phyloP scores from a whole-genome alignment of 2,888 invertebrate species.

The Epinotia ramella region DNA sequence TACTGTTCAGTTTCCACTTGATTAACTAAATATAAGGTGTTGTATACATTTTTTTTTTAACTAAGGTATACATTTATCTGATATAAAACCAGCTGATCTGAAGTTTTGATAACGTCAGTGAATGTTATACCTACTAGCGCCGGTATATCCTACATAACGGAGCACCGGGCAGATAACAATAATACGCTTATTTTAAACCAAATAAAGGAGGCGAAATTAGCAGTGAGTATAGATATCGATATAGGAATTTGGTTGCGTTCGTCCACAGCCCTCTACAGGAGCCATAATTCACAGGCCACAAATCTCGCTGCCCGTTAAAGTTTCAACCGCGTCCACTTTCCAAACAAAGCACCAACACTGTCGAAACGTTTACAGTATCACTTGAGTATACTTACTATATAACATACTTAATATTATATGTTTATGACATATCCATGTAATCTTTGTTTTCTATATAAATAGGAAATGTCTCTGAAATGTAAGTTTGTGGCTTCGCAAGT shows the following conservation, averaged over 20 bases:
- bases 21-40: too few relatives aligned
- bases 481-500: too few relatives aligned
- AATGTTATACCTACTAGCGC: not conserved
- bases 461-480: too few relatives aligned
- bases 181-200: not conserved
- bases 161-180: not conserved
- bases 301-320: constrained; percentile 76
- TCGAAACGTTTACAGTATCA: constrained; percentile 36
- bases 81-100: not conserved
- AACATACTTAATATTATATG: not conserved
- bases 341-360: constrained; percentile 60
- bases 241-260: not conserved
- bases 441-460: too few relatives aligned
- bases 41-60: too few relatives aligned
- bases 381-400: constrained; percentile 1
- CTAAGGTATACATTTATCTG: not conserved
- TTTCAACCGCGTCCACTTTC: constrained; percentile 62
- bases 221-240: constrained; percentile 8
- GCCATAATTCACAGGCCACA: constrained; percentile 78
- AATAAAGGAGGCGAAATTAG: not conserved
- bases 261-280: constrained; percentile 61
- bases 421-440: too few relatives aligned
- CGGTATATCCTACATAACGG: not conserved
- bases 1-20: too few relatives aligned
- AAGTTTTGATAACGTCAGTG: not conserved